Conservation (phyloP, 2,113 vertebrate species). For the Strigops habroptila region DNA sequence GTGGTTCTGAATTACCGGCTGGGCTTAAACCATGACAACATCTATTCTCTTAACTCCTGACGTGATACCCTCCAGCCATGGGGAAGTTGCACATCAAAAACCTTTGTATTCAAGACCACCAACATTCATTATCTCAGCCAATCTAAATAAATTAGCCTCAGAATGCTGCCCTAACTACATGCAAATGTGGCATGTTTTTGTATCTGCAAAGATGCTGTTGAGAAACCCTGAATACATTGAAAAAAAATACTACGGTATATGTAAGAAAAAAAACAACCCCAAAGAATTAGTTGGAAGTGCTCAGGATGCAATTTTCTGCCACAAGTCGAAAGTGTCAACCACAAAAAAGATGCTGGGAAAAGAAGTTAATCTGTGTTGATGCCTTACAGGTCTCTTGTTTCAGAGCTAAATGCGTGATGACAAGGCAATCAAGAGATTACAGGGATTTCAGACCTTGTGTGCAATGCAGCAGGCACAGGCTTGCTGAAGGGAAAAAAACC, state of each 20-base stretch:
- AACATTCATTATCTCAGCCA: not conserved
- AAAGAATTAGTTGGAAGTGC: not conserved
- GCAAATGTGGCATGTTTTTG: rapidly evolving
- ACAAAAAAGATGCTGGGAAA: not conserved
- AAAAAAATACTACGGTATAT: not conserved
- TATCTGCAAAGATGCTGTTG: not conserved
- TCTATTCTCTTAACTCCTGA: not conserved
- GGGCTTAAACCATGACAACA: not conserved
- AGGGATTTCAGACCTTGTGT: not conserved
- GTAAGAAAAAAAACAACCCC: not conserved
- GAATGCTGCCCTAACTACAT: not conserved
- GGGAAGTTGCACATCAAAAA: not conserved
- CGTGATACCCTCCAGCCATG: not conserved
- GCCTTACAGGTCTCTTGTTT: not conserved
- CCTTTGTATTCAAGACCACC: not conserved
- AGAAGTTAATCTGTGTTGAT: not conserved
- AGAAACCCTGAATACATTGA: not conserved
- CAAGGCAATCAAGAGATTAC: rapidly evolving
- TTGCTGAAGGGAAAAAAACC: not conserved
- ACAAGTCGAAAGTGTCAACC: not conserved
- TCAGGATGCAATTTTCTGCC: not conserved
- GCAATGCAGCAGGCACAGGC: not conserved
- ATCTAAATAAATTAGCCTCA: not conserved
- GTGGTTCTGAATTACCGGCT: not conserved
- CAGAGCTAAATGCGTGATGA: not conserved